Evolutionary conservation across 37 sponge, comb jelly and placozoan species (phyloP).

Genomic region (Halisarca cf. caerulea): DNA sequence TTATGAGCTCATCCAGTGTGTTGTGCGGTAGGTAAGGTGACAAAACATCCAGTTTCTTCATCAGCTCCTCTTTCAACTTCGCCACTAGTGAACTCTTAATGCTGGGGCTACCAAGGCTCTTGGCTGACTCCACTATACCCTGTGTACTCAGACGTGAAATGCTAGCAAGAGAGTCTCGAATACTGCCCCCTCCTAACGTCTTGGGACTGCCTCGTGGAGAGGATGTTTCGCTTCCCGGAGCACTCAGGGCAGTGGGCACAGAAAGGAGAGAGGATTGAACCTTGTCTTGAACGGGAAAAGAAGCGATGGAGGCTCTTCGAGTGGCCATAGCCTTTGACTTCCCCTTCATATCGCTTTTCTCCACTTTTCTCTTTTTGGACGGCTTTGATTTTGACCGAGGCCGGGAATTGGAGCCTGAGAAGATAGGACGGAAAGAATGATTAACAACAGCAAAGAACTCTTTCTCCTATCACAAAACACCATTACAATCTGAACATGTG

Average conservation of each 20-base stretch:
- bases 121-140: slow-evolving; percentile 20
- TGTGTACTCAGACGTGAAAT: neutral
- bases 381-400: too few species aligned
- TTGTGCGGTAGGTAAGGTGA: slow-evolving; percentile 81
- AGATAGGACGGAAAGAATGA: too few species aligned
- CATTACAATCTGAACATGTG: too few species aligned
- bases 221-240: neutral
- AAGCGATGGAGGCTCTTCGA: slow-evolving; percentile 8
- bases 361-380: neutral
- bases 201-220: neutral
- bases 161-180: slow-evolving; percentile 16
- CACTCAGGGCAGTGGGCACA: neutral
- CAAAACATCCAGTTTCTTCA: slow-evolving; percentile 71
- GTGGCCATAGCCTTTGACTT: neutral
- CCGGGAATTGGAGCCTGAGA: too few species aligned
- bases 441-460: too few species aligned
- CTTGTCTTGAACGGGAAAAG: neutral
- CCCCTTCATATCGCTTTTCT: neutral
- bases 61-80: slow-evolving; percentile 82
- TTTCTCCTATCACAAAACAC: too few species aligned
- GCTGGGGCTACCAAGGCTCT: neutral
- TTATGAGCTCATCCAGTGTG: slow-evolving; percentile 91
- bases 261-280: too few species aligned
- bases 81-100: neutral
- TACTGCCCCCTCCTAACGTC: neutral